Percentiles rank a stretch among this genome's conserved stretches.
These are phyloP conservation scores for Ips typographus DNA, from an alignment of 1,140 invertebrate genomes.

Conservation along the genomic window DNA sequence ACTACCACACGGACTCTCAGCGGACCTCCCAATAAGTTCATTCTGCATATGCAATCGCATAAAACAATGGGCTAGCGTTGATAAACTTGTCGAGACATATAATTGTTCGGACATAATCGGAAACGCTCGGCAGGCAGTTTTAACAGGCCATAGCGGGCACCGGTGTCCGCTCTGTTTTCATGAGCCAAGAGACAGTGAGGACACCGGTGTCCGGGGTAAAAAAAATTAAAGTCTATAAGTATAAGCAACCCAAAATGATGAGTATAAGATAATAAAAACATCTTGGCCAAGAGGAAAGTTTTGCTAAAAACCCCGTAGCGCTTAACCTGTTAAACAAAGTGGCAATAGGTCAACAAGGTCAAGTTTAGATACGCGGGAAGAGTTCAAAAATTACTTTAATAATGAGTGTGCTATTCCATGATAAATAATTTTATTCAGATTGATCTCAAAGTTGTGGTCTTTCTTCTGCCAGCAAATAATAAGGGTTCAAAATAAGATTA, in stretches of 20 bases:
- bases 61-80: too few relatives aligned
- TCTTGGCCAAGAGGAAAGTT: neutral
- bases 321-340: constrained; percentile 5
- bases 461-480: too few relatives aligned
- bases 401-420: too few relatives aligned
- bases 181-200: neutral
- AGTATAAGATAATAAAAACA: neutral
- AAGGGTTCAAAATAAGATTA: too few relatives aligned
- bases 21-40: neutral
- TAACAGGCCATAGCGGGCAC: neutral
- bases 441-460: too few relatives aligned
- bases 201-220: neutral
- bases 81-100: too few relatives aligned
- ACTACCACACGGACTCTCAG: neutral
- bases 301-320: neutral
- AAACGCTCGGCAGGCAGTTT: neutral
- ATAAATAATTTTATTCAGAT: too few relatives aligned
- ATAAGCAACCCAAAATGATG: neutral
- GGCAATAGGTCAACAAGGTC: too few relatives aligned
- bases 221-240: too few relatives aligned
- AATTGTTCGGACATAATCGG: neutral
- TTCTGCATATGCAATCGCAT: neutral
- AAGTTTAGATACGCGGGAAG: too few relatives aligned
- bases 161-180: constrained; percentile 1
- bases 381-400: too few relatives aligned